Evolutionary conservation across 1,140 invertebrate species (phyloP).

Genomic region (Pseudobourletiella spinata): DNA sequence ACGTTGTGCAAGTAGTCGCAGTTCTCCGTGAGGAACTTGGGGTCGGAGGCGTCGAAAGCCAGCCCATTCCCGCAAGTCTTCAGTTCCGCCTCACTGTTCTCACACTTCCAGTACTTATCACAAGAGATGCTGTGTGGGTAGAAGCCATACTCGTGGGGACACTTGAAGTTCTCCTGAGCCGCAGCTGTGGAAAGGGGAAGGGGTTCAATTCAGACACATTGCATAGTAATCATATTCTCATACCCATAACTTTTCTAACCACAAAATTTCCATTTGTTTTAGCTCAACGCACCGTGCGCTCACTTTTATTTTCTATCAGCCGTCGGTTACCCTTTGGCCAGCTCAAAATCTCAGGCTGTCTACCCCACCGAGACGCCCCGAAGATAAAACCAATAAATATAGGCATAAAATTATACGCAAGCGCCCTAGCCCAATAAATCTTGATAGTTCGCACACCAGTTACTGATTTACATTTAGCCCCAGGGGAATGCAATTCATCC

Average conservation of each 20-base stretch:
- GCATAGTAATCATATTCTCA: not conserved
- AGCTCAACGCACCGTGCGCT: not conserved
- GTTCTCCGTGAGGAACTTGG: conserved; percentile 83
- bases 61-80: conserved; percentile 91
- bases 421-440: no score
- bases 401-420: no score
- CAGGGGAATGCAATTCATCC: no score
- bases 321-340: not conserved
- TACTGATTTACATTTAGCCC: no score
- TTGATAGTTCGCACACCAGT: no score
- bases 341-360: not conserved
- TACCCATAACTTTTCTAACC: no score
- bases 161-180: conserved; percentile 74
- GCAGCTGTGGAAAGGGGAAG: conserved; percentile 10
- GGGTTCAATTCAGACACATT: not conserved
- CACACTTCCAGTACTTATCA: conserved; percentile 94
- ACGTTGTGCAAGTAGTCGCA: conserved; percentile 93
- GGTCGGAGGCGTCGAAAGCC: conserved; percentile 79
- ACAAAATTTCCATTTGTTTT: no score
- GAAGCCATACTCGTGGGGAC: conserved; percentile 88
- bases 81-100: conserved; percentile 74
- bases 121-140: conserved; percentile 80
- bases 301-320: no score
- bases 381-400: no score
- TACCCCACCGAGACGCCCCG: no score